These are phyloP conservation scores for Rhincodon typus DNA, from an alignment of 2,797 vertebrate genomes.

Conservation along the genomic window DNA sequence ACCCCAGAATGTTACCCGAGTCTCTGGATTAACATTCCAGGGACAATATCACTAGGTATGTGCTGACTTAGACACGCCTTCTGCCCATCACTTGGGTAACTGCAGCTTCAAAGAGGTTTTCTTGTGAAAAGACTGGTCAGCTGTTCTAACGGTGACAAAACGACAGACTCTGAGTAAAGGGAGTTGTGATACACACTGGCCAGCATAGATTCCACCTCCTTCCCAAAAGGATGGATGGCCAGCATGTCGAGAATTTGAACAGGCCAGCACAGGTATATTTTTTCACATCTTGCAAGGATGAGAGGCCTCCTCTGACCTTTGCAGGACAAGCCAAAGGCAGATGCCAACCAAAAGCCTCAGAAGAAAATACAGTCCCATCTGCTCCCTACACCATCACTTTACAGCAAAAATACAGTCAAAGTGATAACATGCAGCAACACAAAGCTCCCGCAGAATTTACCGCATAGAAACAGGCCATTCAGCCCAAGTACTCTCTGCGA, in stretches of 20 bases:
- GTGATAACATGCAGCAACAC: no score
- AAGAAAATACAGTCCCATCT: not conserved
- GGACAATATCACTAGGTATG: no score
- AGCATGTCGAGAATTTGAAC: not conserved
- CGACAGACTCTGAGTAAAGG: not conserved
- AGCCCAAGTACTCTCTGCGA: not conserved
- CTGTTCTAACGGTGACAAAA: not conserved
- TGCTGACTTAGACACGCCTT: not conserved
- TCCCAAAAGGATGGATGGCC: not conserved
- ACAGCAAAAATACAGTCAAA: no score
- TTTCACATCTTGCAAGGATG: not conserved
- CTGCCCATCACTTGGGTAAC: not conserved
- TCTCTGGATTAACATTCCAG: no score
- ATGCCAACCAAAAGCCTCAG: not conserved
- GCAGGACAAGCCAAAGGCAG: not conserved
- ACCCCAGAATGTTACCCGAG: no score
- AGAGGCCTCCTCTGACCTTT: not conserved
- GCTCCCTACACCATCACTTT: no score
- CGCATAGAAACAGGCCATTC: not conserved
- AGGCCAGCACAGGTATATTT: not conserved
- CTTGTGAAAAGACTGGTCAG: not conserved
- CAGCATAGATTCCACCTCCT: not conserved
- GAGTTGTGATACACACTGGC: not conserved
- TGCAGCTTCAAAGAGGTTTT: not conserved
- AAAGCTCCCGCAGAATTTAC: not conserved